Evolutionary conservation across 2,113 vertebrate genomes (phyloP), one percentile per base, ranked within the genome.

Genomic region (Willisornis vidua): DNA sequence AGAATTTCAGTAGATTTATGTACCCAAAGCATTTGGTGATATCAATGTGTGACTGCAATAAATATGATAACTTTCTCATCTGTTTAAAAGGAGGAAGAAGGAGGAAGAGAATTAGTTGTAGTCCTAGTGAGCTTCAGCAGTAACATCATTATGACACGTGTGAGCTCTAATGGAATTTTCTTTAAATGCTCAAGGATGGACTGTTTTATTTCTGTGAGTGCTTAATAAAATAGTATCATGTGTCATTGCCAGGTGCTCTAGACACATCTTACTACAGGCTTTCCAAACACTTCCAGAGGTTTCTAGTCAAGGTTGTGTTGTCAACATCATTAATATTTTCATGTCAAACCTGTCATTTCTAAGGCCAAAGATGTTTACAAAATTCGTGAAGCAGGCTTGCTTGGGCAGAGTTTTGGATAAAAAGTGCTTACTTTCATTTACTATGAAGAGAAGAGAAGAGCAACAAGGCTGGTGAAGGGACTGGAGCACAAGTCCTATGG

Each of bases 401-500:
- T 89, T 90, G 28, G 26, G 25, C 61, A 90, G 68, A 65, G 14
- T 93, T 4, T 87, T 89, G 80, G 61, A 82, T 19, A 59, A 48
- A 85, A 89, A 39, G n/a, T 63, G 76, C 28, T 19, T 90, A 81
- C 86, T 86, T 93, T 90, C 33, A 58, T 95, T 97, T 97, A 67
- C 59, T 75, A 24, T 74, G 57, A 41, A 41, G 41, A 41, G 41
- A 41, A 41, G 39, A 41, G 39, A 41, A 41, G 41, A 41, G 41
- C 41, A 41, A 41, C 41, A 41, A 41, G 41, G 41, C 41, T 41
- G 41, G 41, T 41, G 41, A 41, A 41, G 41, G 41, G 41, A 41
- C 12, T 41, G 41, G 41, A 41, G 41, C 41, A 13, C 41, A 41
- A 41, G 41, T 41, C 41, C 41, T 41, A 41, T 41, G 41, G 41